Evolutionary conservation across 2,888 invertebrate species (phyloP).

Genomic region (Hemaris fuciformis): DNA sequence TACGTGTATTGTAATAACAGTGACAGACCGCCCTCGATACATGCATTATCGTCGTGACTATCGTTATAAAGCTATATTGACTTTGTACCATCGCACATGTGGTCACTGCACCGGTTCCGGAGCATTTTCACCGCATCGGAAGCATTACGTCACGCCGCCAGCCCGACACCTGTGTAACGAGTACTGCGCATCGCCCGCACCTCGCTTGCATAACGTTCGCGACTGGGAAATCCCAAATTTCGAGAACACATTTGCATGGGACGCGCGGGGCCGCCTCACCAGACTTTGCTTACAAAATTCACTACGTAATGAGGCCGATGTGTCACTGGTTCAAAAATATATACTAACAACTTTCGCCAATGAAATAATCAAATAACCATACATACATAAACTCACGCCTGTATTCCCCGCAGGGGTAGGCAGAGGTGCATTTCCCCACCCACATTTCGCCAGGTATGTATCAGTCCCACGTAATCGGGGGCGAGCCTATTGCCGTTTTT

Average conservation of each 20-base stretch:
- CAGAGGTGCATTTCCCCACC: no score
- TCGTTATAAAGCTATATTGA: background rate
- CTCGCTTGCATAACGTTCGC: background rate
- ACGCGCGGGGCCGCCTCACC: background rate
- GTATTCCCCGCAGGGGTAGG: no score
- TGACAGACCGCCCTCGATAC: no score
- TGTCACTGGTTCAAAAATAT: background rate
- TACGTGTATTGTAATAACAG: no score
- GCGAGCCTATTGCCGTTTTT: no score
- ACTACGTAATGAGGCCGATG: background rate
- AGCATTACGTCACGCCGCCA: background rate
- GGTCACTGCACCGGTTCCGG: background rate
- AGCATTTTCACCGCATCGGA: slow-evolving; percentile 5
- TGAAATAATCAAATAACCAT: no score
- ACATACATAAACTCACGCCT: no score
- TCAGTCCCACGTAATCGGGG: no score
- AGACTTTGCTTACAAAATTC: background rate
- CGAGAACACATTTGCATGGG: slow-evolving; percentile 3
- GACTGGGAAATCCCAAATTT: slow-evolving; percentile 9
- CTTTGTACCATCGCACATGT: background rate
- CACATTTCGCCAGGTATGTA: no score
- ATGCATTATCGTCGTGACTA: no score
- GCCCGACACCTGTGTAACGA: background rate
- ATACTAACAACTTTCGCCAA: no score
- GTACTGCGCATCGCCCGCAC: background rate